These are phyloP conservation scores for Notolabrus celidotus DNA, from an alignment of 2,797 vertebrate genomes.

Conservation along the genomic window DNA sequence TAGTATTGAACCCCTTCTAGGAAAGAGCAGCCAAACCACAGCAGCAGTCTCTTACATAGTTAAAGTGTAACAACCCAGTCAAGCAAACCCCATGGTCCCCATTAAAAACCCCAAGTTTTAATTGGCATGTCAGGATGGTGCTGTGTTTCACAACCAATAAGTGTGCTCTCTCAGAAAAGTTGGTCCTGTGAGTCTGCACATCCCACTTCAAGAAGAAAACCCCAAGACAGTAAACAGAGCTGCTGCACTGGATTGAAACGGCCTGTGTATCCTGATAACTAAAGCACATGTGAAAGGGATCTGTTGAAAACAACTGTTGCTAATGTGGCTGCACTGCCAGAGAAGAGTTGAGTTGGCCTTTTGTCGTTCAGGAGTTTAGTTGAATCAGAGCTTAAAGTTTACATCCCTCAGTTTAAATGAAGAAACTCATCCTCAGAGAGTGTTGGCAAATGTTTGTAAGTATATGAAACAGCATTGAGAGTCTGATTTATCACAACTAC, in stretches of 20 bases:
- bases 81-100: conserved; percentile 66
- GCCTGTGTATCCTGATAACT: conserved; percentile 32
- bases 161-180: conserved; percentile 28
- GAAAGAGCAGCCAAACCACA: conserved; percentile 76
- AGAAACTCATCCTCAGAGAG: no score
- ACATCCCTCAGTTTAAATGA: neutral
- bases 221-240: conserved; percentile 56
- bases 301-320: conserved; percentile 28
- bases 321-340: neutral
- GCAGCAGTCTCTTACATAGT: conserved; percentile 72
- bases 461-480: no score
- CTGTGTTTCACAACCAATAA: conserved; percentile 51
- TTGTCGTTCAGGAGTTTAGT: conserved; percentile 3
- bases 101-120: conserved; percentile 79
- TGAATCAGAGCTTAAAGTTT: conserved; percentile 13
- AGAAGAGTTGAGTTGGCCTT: conserved; percentile 3
- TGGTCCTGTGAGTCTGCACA: conserved; percentile 38
- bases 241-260: conserved; percentile 20
- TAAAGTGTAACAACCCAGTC: conserved; percentile 76
- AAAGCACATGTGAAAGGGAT: conserved; percentile 34
- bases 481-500: no score
- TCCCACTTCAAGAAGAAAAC: conserved; percentile 55
- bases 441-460: no score
- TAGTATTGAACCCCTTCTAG: conserved; percentile 84
- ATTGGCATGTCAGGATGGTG: conserved; percentile 73